Conservation (phyloP, 2,797 vertebrate genomes). For the Poeciliopsis infans region DNA sequence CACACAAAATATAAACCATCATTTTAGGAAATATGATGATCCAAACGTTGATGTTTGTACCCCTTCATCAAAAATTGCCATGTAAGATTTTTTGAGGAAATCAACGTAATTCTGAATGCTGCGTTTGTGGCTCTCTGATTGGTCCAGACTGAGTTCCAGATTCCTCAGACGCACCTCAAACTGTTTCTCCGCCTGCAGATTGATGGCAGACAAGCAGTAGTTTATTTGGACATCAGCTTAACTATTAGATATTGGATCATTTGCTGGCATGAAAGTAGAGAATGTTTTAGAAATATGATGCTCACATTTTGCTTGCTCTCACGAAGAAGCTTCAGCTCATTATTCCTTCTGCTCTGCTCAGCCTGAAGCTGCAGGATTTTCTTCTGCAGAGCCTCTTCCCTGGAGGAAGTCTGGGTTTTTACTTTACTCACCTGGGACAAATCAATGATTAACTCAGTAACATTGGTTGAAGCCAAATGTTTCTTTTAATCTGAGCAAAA, state of each 20-base stretch:
- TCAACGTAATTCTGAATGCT: constrained; percentile 90
- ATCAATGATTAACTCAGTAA: neutral
- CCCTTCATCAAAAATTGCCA: constrained; percentile 85
- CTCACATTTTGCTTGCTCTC: constrained; percentile 81
- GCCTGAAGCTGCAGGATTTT: constrained; percentile 85
- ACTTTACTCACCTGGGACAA: constrained; percentile 83
- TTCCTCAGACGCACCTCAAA: constrained; percentile 85
- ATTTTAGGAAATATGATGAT: constrained; percentile 71
- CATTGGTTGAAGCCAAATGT: neutral
- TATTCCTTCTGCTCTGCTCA: constrained; percentile 79
- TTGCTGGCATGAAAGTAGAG: neutral
- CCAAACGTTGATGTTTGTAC: constrained; percentile 52
- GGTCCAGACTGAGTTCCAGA: constrained; percentile 87
- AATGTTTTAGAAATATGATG: constrained; percentile 14
- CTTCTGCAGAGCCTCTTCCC: constrained; percentile 80
- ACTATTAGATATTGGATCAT: neutral
- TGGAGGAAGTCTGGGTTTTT: constrained; percentile 74
- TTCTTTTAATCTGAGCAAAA: neutral
- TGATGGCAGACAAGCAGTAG: neutral
- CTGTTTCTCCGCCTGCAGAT: constrained; percentile 81
- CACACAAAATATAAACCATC: constrained; percentile 28
- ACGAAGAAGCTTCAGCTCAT: constrained; percentile 81
- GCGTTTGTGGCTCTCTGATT: constrained; percentile 86
- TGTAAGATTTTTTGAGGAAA: constrained; percentile 88
- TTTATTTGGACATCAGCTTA: neutral